A percentile compares a stretch with the other conserved stretches of the same genome.
Evolutionary conservation across 2,888 invertebrate genomes (phyloP).

Genomic region (Agelastica alni): DNA sequence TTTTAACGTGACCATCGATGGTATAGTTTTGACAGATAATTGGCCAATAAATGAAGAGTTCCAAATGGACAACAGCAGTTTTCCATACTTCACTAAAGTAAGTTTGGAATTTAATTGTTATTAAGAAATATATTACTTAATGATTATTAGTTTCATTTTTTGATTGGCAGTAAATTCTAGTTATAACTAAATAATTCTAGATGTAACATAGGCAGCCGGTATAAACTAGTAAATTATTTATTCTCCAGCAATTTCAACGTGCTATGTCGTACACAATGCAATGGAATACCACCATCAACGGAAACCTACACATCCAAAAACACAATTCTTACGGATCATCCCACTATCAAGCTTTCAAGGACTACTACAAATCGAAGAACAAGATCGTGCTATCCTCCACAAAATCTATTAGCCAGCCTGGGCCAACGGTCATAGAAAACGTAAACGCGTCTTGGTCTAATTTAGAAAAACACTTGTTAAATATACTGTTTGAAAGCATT

Average conservation of each 20-base stretch:
- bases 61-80: constrained; percentile 47
- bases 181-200: too few species aligned
- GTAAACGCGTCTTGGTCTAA: constrained; percentile 64
- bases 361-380: constrained; percentile 26
- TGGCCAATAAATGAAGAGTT: constrained; percentile 60
- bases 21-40: constrained; percentile 60
- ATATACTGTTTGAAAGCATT: constrained; percentile 45
- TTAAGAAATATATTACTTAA: too few species aligned
- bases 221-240: too few species aligned
- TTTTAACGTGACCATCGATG: constrained; percentile 49
- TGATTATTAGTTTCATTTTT: too few species aligned
- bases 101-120: too few species aligned
- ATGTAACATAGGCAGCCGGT: too few species aligned
- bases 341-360: constrained; percentile 39
- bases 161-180: too few species aligned
- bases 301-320: constrained; percentile 53
- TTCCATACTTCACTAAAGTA: constrained; percentile 63
- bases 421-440: constrained; percentile 58
- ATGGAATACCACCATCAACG: constrained; percentile 56
- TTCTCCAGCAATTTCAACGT: constrained; percentile 51
- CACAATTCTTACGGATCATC: constrained; percentile 65
- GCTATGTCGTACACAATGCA: constrained; percentile 60
- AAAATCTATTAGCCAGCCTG: constrained; percentile 31
- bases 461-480: constrained; percentile 59
- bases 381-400: constrained; percentile 41